Conservation (phyloP, 2,797 vertebrate species). For the Coendou prehensilis region DNA sequence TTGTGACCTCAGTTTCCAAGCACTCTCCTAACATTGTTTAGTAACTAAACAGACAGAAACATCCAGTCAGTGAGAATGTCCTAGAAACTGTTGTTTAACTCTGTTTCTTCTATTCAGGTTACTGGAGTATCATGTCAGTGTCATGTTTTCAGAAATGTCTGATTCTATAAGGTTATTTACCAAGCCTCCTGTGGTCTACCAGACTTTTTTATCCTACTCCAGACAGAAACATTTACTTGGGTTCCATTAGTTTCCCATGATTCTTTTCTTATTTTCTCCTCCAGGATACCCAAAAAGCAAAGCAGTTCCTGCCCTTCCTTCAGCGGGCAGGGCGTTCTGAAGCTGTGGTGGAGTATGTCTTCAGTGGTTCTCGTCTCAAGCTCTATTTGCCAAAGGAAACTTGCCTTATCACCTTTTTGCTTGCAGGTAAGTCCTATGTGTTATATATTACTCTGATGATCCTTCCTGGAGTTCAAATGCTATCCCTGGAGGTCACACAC, state of each 20-base stretch:
- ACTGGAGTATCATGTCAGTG: background rate
- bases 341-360: constrained; percentile 98
- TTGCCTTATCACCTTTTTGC: constrained; percentile 98
- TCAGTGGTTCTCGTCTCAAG: constrained; percentile 98
- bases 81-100: constrained; percentile 39
- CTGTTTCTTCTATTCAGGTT: background rate
- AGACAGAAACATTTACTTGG: constrained; percentile 4
- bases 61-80: constrained; percentile 6
- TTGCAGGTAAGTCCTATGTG: constrained; percentile 92
- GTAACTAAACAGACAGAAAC: background rate
- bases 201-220: background rate
- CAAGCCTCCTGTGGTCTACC: background rate
- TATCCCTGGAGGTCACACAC: background rate
- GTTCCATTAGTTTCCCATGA: background rate
- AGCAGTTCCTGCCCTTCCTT: constrained; percentile 98
- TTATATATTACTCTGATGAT: background rate
- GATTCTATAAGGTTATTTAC: background rate
- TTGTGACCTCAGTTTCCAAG: constrained; percentile 25
- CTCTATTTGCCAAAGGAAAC: constrained; percentile 99
- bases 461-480: background rate
- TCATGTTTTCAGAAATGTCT: constrained; percentile 43
- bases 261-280: background rate
- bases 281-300: constrained; percentile 98
- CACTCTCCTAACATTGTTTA: background rate
- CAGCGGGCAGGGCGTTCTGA: constrained; percentile 97